Evolutionary conservation across 2,888 invertebrate genomes (phyloP).

Genomic region (Nephrocerus scutellatus): DNA sequence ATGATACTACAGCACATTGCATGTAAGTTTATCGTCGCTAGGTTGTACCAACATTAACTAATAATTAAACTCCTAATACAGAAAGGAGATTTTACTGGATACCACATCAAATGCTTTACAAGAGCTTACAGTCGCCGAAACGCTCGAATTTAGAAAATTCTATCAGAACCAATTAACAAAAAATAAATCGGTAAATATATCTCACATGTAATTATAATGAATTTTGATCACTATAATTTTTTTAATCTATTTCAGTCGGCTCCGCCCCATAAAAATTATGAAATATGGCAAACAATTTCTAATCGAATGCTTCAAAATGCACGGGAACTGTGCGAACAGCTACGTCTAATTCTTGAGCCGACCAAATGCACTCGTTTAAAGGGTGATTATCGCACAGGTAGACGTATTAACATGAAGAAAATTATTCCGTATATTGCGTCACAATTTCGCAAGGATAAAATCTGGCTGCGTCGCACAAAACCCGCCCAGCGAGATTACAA

Average conservation of each 20-base stretch:
- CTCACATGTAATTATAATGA: background rate
- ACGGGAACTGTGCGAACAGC: conserved; percentile 83
- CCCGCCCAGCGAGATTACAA: conserved; percentile 95
- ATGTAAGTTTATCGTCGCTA: conserved; percentile 43
- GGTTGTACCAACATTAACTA: background rate
- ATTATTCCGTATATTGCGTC: conserved; percentile 99
- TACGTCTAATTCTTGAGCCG: conserved; percentile 91
- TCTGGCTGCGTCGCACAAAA: conserved; percentile 93
- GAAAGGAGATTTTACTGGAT: conserved; percentile 40
- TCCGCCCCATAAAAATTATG: conserved; percentile 38
- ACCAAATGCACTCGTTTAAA: conserved; percentile 84
- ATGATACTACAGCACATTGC: conserved; percentile 73
- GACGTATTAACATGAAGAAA: conserved; percentile 93
- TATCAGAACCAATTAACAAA: conserved; percentile 39
- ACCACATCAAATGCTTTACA: conserved; percentile 28
- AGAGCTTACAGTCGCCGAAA: conserved; percentile 35
- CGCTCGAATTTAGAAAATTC: conserved; percentile 37
- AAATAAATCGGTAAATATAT: conserved; percentile 30
- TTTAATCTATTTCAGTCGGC: conserved; percentile 22
- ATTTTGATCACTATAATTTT: background rate
- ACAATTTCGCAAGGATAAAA: conserved; percentile 97
- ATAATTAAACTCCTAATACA: conserved; percentile 14
- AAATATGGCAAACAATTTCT: conserved; percentile 44
- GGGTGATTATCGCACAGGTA: conserved; percentile 95
- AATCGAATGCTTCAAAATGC: conserved; percentile 54